These are phyloP conservation scores for Pristionchus mayeri DNA, from an alignment of 2,888 invertebrate genomes.

Conservation along the genomic window DNA sequence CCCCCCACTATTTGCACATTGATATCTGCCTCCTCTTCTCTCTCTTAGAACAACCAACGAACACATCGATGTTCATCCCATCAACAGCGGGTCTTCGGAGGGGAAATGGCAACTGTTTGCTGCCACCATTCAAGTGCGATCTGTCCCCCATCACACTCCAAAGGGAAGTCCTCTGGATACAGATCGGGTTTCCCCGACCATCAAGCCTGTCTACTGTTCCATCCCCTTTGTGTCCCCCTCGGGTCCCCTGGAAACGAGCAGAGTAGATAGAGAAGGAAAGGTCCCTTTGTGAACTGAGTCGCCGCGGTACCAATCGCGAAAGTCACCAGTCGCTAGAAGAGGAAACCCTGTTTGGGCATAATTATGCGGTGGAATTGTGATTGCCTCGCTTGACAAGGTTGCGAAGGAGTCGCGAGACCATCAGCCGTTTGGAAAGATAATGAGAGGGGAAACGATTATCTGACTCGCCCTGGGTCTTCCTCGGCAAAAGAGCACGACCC, in stretches of 20 bases:
- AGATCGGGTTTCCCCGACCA: background rate
- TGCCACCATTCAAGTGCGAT: background rate
- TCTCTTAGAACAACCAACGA: constrained; percentile 1
- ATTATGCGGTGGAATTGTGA: constrained; percentile 11
- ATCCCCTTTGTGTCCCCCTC: background rate
- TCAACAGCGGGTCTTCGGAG: background rate
- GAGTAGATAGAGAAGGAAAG: background rate
- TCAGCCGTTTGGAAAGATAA: background rate
- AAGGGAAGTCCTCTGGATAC: background rate
- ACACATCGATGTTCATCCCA: no score
- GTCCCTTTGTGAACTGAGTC: background rate
- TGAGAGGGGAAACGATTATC: background rate
- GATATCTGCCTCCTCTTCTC: constrained; percentile 15
- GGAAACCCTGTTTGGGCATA: no score
- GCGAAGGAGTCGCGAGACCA: constrained; percentile 7
- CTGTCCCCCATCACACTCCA: background rate
- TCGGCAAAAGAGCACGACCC: no score
- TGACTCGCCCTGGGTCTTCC: background rate
- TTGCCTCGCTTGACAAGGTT: background rate
- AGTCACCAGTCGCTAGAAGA: constrained; percentile 13
- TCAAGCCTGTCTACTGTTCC: background rate
- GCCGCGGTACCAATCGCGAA: background rate
- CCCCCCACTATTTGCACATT: background rate
- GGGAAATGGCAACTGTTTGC: background rate
- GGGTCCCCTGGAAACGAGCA: background rate